phyloP scores from a whole-genome alignment of 2,113 vertebrate species.

The Oceanites oceanicus region DNA sequence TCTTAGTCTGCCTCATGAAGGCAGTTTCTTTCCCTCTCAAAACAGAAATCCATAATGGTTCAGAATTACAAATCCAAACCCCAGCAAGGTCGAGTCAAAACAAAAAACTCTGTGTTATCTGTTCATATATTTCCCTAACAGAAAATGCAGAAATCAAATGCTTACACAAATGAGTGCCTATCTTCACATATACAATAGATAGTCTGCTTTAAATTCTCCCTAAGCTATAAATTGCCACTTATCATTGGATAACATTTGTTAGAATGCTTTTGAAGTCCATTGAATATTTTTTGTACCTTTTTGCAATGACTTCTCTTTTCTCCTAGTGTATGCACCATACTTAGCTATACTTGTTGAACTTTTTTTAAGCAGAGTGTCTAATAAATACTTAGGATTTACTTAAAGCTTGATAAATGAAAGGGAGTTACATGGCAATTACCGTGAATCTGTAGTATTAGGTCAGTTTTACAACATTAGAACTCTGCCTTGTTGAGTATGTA shows the following conservation, averaged over 20 bases:
- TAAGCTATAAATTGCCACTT: background rate
- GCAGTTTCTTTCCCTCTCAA: background rate
- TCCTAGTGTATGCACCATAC: background rate
- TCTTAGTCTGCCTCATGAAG: background rate
- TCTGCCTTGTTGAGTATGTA: background rate
- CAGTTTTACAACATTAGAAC: background rate
- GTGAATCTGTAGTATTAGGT: background rate
- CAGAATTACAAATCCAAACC: background rate
- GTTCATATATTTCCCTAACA: background rate
- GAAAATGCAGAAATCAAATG: background rate
- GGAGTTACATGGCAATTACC: background rate
- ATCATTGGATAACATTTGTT: background rate
- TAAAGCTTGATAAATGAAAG: background rate
- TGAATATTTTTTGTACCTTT: background rate
- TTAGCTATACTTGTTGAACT: background rate
- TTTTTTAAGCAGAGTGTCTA: background rate
- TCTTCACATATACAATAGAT: background rate
- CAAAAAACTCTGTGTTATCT: background rate
- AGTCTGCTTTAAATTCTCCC: background rate
- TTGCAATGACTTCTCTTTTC: background rate
- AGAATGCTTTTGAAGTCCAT: background rate
- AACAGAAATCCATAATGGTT: background rate
- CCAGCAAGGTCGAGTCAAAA: background rate
- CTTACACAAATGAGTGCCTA: background rate
- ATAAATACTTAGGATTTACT: background rate